Evolutionary conservation across 2,113 vertebrate genomes (phyloP).

Genomic region (Sclerurus mexicanus): DNA sequence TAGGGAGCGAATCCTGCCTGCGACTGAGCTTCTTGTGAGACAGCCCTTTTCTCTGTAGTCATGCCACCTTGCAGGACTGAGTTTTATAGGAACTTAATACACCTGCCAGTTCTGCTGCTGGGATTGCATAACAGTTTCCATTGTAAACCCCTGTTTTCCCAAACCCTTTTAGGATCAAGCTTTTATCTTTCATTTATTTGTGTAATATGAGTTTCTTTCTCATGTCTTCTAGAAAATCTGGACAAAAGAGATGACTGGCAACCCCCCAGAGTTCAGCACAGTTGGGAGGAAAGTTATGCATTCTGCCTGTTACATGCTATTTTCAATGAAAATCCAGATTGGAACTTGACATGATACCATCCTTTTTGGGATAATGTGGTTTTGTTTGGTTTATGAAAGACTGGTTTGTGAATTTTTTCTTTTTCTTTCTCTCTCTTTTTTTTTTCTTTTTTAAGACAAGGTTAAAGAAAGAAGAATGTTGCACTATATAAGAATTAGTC

Average conservation of each 20-base stretch:
- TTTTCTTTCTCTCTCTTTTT: background rate
- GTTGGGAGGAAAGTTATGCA: background rate
- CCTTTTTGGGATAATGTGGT: background rate
- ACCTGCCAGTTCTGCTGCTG: background rate
- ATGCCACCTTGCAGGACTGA: background rate
- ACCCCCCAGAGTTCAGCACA: background rate
- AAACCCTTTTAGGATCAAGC: background rate
- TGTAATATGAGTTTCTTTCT: background rate
- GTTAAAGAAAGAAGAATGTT: background rate
- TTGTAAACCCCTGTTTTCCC: background rate
- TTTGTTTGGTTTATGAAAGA: slow-evolving; percentile 13
- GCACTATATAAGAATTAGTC: background rate
- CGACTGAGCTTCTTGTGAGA: background rate
- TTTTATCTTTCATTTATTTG: background rate
- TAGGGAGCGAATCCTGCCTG: background rate
- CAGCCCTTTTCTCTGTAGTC: background rate
- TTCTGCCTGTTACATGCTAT: background rate
- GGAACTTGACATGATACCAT: background rate
- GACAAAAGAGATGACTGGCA: slow-evolving; percentile 12
- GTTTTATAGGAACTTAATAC: background rate
- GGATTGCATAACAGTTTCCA: background rate
- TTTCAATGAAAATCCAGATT: background rate
- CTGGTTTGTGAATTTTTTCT: background rate
- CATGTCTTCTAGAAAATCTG: background rate
- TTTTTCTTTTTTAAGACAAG: background rate